Percentiles rank a stretch among this genome's conserved stretches.
Conservation (phyloP, 1,140 invertebrate genomes). For the Aphaenogaster floridana region DNA sequence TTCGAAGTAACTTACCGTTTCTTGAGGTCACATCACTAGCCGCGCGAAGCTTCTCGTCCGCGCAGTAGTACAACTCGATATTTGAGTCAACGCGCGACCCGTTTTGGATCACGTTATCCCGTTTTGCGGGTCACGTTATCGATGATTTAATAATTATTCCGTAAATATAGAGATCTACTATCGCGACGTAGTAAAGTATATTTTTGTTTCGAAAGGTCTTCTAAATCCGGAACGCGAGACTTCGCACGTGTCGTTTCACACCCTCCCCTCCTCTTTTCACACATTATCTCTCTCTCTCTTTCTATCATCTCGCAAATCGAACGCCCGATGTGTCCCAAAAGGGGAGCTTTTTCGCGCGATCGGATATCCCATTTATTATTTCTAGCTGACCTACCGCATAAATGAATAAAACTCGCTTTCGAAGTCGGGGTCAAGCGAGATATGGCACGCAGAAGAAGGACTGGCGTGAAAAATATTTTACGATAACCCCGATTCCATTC, state of each 20-base stretch:
- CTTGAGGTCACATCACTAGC: not conserved
- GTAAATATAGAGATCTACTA: conserved; percentile 43
- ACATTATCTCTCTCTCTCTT: not conserved
- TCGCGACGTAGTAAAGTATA: conserved; percentile 55
- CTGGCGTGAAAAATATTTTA: conserved; percentile 24
- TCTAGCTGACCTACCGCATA: conserved; percentile 57
- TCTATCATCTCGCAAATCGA: conserved; percentile 15
- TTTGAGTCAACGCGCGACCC: conserved; percentile 16
- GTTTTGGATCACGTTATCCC: not conserved
- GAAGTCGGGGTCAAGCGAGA: conserved; percentile 38
- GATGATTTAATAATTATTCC: conserved; percentile 4
- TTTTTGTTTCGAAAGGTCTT: conserved; percentile 10
- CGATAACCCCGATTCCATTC: conserved; percentile 42
- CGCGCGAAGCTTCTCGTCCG: not conserved
- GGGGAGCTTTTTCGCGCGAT: conserved; percentile 30
- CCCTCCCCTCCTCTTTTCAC: too few relatives aligned
- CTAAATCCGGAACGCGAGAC: conserved; percentile 4
- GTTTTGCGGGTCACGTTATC: not conserved
- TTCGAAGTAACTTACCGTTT: not conserved
- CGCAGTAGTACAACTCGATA: conserved; percentile 39
- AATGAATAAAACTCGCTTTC: conserved; percentile 55
- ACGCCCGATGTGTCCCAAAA: not conserved
- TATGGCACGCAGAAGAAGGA: conserved; percentile 9
- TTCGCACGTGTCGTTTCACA: not conserved
- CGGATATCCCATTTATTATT: conserved; percentile 60